phyloP scores from a whole-genome alignment of 2,113 vertebrate species.

The Psephotus haematonotus region DNA sequence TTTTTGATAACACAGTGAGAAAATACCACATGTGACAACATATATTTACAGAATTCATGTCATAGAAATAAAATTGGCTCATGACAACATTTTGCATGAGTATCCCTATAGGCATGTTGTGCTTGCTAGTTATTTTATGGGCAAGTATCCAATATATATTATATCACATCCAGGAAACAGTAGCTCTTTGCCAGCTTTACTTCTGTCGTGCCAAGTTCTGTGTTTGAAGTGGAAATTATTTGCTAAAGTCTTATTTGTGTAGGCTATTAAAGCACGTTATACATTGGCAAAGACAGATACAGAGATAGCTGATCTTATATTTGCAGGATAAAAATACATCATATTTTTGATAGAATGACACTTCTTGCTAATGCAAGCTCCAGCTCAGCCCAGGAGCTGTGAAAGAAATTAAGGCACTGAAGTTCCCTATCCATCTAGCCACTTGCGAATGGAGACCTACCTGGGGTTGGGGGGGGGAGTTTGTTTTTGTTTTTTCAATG shows the following conservation, averaged over 20 bases:
- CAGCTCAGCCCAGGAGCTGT: background rate
- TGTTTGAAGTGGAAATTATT: background rate
- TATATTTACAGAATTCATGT: background rate
- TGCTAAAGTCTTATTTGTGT: background rate
- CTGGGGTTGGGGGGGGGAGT: background rate
- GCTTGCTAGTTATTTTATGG: background rate
- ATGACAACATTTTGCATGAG: background rate
- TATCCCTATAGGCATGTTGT: background rate
- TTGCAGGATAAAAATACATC: background rate
- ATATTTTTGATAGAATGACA: background rate
- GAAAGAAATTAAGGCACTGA: background rate
- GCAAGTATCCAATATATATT: background rate
- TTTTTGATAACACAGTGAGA: background rate
- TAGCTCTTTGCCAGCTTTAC: background rate
- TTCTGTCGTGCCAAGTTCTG: background rate
- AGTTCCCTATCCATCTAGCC: background rate
- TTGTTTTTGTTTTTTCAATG: background rate
- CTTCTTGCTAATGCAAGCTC: background rate
- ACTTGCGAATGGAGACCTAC: background rate
- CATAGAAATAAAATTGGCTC: background rate
- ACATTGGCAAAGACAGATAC: background rate
- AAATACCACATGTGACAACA: background rate
- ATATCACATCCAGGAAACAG: background rate
- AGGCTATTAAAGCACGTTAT: background rate
- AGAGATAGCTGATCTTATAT: background rate